Evolutionary conservation across 2,113 vertebrate genomes (phyloP).

Genomic region (Sphyrna mokarran): DNA sequence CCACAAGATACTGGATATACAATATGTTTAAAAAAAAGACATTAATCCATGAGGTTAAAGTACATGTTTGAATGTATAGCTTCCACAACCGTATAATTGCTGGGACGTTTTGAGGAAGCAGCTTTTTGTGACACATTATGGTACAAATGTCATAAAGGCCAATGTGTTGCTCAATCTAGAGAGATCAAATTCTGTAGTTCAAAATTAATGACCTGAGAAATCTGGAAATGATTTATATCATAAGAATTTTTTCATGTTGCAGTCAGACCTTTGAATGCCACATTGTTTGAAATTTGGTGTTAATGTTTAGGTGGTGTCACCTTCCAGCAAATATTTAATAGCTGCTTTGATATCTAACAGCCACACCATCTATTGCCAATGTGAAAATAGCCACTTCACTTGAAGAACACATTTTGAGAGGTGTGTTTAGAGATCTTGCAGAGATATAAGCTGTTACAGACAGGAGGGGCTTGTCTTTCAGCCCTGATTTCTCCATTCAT

Average conservation of each 20-base stretch:
- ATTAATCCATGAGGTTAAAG: neutral
- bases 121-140: neutral
- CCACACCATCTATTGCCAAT: neutral
- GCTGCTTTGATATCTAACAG: neutral
- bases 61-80: neutral
- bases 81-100: neutral
- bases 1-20: neutral
- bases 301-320: neutral
- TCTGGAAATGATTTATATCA: neutral
- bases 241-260: neutral
- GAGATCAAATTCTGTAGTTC: neutral
- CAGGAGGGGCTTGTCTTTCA: too few species aligned
- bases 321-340: neutral
- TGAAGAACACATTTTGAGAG: neutral
- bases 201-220: neutral
- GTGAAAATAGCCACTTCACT: neutral
- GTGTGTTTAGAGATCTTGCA: neutral
- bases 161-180: neutral
- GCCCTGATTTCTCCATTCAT: too few species aligned
- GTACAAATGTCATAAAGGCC: neutral
- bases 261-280: neutral
- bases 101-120: neutral
- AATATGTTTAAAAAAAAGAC: neutral
- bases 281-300: neutral
- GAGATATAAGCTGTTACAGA: neutral